phyloP scores from a whole-genome alignment of 2,113 vertebrate genomes.

The Burhinus bistriatus region DNA sequence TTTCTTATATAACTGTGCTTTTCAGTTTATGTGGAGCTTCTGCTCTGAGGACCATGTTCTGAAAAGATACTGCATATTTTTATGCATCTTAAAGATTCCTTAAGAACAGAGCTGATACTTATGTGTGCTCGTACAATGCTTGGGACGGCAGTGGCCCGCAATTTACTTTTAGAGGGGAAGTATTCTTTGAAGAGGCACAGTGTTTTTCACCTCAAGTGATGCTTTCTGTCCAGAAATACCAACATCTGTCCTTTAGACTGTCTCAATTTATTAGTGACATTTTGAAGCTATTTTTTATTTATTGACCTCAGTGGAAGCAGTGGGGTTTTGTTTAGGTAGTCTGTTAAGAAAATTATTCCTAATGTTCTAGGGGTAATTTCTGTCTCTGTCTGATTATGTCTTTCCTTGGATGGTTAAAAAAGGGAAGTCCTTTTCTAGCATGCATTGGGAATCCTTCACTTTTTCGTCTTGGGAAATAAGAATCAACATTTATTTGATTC shows the following conservation, averaged over 20 bases:
- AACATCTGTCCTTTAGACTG: neutral
- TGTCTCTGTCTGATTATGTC: neutral
- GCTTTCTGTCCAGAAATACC: neutral
- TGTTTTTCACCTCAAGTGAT: neutral
- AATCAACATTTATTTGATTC: conserved; percentile 12
- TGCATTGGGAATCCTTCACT: neutral
- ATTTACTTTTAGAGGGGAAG: neutral
- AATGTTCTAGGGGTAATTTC: neutral
- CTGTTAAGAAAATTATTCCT: neutral
- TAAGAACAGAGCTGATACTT: neutral
- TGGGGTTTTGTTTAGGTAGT: neutral
- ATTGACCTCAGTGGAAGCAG: neutral
- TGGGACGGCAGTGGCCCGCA: neutral
- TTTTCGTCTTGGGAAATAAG: neutral
- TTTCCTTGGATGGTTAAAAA: neutral
- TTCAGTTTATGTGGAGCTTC: neutral
- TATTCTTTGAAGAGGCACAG: neutral
- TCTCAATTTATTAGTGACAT: neutral
- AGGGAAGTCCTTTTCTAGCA: neutral
- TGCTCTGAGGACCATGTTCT: neutral
- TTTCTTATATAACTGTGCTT: neutral
- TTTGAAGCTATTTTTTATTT: neutral
- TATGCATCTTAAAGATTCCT: neutral
- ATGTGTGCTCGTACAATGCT: rapidly evolving
- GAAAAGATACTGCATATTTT: neutral